Base-by-base conservation (phyloP, 2,888 invertebrate species). In the Camponotus fellah region DNA sequence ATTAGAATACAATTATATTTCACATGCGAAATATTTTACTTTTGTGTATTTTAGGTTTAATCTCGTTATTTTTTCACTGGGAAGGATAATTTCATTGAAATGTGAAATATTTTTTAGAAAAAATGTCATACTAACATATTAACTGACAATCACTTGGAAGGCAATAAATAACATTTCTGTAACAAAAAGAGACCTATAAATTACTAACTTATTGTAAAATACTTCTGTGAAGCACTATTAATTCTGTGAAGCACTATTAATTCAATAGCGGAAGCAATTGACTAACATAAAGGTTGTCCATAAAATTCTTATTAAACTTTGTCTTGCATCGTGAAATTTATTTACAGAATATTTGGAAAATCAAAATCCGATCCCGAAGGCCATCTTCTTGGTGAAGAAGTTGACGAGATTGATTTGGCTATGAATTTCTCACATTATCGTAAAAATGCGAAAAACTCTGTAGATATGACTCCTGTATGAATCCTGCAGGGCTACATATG, bases 311-410 rank as follows among this genome's bases (percentile, higher is more conserved):
- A 34, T 34, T 12, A 43, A 71, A 83, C 46, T 62, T 17, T 72
- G 4, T 32, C 69, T 71, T 37, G 37, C 71, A 80, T 69, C 40
- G 12, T 56, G n/a, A 72, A 49, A 81, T 82, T 65, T 37, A 49
- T 83, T 92, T 93, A 4, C 93, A 95, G 95, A 89, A 93, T 95
- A 80, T 94, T 95, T 88, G 94, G 95, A 74, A 94, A 94, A 89
- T 92, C 94, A 56, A 95, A 95, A 88, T 93, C 93, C 58, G 95
- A 95, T 9, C 93, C 94, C 26, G 95, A 95, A 80, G 94, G 95
- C 79, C 93, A 95, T 58, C 91, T 95, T 32, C 93, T 94, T 14
- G 93, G 92, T 6, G 94, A 94, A 46, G 94, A 95, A 46, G 93
- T 94, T 12, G 95, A 95, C 62, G 95, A 95, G 74, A 88, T 92